Base-by-base conservation (phyloP, 2,888 invertebrate species). In the Omphaloscelis lunosa region DNA sequence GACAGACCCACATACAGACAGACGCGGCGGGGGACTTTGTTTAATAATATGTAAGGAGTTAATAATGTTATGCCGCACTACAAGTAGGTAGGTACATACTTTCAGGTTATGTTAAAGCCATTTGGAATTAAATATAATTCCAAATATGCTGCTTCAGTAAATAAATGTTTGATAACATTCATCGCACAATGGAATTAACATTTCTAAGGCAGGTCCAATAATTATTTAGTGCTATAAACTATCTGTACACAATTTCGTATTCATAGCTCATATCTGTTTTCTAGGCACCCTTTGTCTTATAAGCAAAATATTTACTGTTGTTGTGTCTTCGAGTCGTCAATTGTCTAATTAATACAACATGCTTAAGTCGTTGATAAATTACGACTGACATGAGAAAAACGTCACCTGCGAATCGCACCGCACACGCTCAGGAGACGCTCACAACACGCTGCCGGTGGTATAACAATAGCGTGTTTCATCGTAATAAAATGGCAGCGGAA, bases 401-500 rank as follows among this genome's bases (percentile, higher is more conserved):
- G 23, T 48, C 83, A 83, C 29, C 53, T 77, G 66, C 8, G 41
- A 58, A 58, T 1, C 77, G 56, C 83, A 51, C 6, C 20, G 12
- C n/a, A 39, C 41, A 84, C 58, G 48, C 56, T 34, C 34, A 67
- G 59, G 41, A 71, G 66, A 67, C 66, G 71, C 74, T 61, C 27
- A n/a, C 39, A 69, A 62, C 74, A 73, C 56, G 66, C 51, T 23
- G 27, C 51, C n/a, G 27, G 20, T 2, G n/a, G 29, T 62, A 11
- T 51, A 76, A 66, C n/a, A 45, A 11, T 61, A 61, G 77, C 77
- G 85, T 85, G 69, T 59, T 65, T 62, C 27, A 45, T 45, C 27
- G 65, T 56, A 61, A 83, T 78, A 83, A 75, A 74, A 72, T 53
- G 51, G 29, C 29, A 67, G 63, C 59, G 62, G 72, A 86, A 75